Percentiles rank a stretch among this genome's conserved stretches.
These are phyloP conservation scores for Gymnarchus niloticus DNA, from an alignment of 2,113 vertebrate genomes.

Conservation along the genomic window DNA sequence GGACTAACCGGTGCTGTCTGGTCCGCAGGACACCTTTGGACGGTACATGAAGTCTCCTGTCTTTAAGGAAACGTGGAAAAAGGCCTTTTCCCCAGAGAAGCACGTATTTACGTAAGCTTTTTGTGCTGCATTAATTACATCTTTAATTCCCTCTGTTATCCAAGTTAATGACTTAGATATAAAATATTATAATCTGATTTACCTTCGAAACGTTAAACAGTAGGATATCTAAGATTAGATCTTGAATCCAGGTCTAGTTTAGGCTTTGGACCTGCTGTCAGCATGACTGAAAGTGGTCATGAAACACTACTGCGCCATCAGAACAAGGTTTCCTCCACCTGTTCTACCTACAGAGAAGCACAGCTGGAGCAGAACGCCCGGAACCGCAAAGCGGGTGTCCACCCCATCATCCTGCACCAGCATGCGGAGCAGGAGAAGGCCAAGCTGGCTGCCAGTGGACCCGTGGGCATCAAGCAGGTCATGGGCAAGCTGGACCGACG, in stretches of 20 bases:
- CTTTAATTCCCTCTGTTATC: neutral
- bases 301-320: no score
- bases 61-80: slow-evolving; percentile 91
- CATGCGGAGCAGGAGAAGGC: slow-evolving; percentile 80
- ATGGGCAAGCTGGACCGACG: slow-evolving; percentile 94
- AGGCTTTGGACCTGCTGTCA: neutral
- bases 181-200: neutral
- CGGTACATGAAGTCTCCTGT: slow-evolving; percentile 93
- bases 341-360: slow-evolving; percentile 48
- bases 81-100: slow-evolving; percentile 71
- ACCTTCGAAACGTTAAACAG: neutral
- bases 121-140: neutral
- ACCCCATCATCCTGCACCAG: slow-evolving; percentile 80
- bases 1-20: neutral
- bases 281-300: neutral
- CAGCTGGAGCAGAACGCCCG: slow-evolving; percentile 71
- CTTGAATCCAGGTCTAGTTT: neutral
- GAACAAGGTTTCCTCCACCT: neutral
- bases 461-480: slow-evolving; percentile 88
- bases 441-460: slow-evolving; percentile 64
- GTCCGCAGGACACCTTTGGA: slow-evolving; percentile 83
- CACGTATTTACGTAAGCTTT: slow-evolving; percentile 79
- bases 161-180: neutral
- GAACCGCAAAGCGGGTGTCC: slow-evolving; percentile 69
- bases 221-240: neutral